These are phyloP conservation scores for Ispidina picta DNA, from an alignment of 2,797 vertebrate genomes.

Conservation along the genomic window DNA sequence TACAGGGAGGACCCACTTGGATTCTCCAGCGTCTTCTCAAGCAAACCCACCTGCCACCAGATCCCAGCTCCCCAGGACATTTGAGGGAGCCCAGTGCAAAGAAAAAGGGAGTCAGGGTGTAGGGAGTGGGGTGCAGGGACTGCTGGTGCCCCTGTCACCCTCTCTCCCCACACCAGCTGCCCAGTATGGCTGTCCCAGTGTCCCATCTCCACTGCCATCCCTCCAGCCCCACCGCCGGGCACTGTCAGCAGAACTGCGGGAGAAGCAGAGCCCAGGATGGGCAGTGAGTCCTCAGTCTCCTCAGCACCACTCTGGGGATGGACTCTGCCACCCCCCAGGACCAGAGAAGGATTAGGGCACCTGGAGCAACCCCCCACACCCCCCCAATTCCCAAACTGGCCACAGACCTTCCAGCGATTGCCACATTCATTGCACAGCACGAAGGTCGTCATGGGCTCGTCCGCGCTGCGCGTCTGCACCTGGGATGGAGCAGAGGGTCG, in stretches of 20 bases:
- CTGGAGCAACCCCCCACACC: not conserved
- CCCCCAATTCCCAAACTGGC: too few relatives aligned
- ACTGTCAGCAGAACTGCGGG: constrained; percentile 66
- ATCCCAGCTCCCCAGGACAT: rapidly evolving
- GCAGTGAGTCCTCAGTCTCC: not conserved
- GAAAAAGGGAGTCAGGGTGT: not conserved
- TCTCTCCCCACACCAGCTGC: not conserved
- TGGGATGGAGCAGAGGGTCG: not conserved
- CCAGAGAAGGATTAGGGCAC: not conserved
- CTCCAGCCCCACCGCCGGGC: not conserved
- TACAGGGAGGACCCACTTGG: not conserved
- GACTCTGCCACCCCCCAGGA: not conserved
- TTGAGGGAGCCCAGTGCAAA: not conserved
- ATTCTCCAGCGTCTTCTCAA: not conserved
- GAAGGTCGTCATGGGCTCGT: constrained; percentile 99
- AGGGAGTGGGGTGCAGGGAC: not conserved
- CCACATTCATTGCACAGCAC: constrained; percentile 97
- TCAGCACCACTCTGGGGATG: rapidly evolving
- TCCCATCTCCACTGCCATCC: not conserved
- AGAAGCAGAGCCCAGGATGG: not conserved
- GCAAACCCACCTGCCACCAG: not conserved
- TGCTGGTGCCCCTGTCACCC: not conserved
- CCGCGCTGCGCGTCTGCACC: constrained; percentile 97
- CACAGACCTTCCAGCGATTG: constrained; percentile 96
- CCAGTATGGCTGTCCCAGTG: not conserved